phyloP scores from a whole-genome alignment of 2,888 invertebrate genomes.

The Latrodectus elegans region DNA sequence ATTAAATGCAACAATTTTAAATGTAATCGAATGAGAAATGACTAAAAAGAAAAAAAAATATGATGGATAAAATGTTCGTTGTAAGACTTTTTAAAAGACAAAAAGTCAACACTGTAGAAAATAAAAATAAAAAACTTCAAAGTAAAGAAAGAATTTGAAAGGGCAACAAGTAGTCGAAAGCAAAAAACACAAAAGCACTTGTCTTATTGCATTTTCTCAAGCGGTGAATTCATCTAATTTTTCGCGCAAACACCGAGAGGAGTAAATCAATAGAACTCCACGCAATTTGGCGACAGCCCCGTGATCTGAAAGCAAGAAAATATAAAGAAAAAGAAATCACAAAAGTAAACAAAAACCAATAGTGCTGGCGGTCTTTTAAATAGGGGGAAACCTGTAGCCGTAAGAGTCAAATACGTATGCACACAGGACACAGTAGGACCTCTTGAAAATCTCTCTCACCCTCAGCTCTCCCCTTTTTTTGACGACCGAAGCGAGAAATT shows the following conservation, averaged over 20 bases:
- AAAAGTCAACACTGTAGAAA: too few species aligned
- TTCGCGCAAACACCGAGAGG: neutral
- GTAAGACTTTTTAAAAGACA: too few species aligned
- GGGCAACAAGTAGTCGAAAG: too few species aligned
- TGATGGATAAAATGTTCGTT: too few species aligned
- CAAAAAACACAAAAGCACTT: too few species aligned
- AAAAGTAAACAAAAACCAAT: conserved; percentile 43
- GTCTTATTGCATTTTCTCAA: too few species aligned
- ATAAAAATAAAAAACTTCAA: too few species aligned
- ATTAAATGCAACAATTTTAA: too few species aligned
- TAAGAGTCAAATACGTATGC: conserved; percentile 14
- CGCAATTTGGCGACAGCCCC: neutral
- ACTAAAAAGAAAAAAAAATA: too few species aligned
- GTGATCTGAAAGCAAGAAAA: neutral
- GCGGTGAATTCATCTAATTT: neutral
- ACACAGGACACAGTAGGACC: conserved; percentile 1
- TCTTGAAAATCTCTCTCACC: conserved; percentile 35
- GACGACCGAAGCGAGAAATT: conserved; percentile 28
- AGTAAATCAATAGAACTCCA: neutral
- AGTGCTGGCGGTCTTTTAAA: conserved; percentile 30
- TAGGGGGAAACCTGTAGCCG: conserved; percentile 52
- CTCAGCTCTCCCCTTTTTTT: conserved; percentile 6
- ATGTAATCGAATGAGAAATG: too few species aligned
- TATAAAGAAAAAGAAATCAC: conserved; percentile 2
- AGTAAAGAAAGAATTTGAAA: too few species aligned